Conservation (phyloP, 2,888 invertebrate species). For the Drosophila anomalipes region DNA sequence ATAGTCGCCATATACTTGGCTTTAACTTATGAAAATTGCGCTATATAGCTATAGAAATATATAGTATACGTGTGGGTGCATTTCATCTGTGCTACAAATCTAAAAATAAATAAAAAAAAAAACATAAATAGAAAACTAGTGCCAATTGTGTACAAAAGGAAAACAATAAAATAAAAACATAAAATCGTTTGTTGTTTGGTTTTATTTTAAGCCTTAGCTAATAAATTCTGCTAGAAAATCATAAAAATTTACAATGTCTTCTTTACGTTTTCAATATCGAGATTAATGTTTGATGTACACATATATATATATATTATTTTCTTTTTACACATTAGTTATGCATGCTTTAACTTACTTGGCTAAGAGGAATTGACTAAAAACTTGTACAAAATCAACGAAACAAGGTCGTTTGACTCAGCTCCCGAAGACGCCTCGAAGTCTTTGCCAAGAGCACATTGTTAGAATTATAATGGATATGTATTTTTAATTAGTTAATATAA, state of each 20-base stretch:
- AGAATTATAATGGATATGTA: constrained; percentile 48
- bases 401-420: constrained; percentile 36
- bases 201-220: constrained; percentile 61
- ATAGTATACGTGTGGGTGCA: constrained; percentile 10
- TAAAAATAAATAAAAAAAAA: background rate
- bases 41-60: constrained; percentile 21
- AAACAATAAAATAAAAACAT: constrained; percentile 49
- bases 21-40: constrained; percentile 37
- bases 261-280: constrained; percentile 56
- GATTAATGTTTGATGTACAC: constrained; percentile 53
- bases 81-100: background rate
- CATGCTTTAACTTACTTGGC: constrained; percentile 47
- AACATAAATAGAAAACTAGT: constrained; percentile 4
- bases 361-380: constrained; percentile 55
- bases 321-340: constrained; percentile 23
- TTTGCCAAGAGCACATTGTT: constrained; percentile 21
- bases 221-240: constrained; percentile 74
- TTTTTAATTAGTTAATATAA: constrained; percentile 24
- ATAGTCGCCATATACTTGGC: constrained; percentile 34
- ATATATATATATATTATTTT: constrained; percentile 1
- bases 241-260: constrained; percentile 45
- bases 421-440: constrained; percentile 8
- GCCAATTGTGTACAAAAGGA: constrained; percentile 19
- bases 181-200: constrained; percentile 46
- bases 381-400: constrained; percentile 57